phyloP scores from a whole-genome alignment of 2,797 vertebrate species.

The Kryptopterus vitreolus region DNA sequence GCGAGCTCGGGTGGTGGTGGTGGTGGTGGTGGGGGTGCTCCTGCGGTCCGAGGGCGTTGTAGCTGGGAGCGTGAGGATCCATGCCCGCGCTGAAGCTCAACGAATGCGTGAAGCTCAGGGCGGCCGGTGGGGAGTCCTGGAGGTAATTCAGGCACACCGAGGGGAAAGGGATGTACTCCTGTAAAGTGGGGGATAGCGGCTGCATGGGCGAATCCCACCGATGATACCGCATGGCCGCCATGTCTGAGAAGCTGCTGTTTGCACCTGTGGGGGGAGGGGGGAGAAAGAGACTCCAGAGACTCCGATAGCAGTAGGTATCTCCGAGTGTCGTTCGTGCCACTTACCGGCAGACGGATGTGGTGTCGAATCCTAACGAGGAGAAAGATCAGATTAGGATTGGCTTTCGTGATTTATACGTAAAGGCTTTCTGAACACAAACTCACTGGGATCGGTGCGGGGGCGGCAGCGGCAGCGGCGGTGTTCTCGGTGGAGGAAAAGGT shows the following conservation, averaged over 20 bases:
- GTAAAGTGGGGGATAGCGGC: slow-evolving; percentile 36
- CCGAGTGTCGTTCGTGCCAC: too few relatives aligned
- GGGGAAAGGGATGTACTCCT: slow-evolving; percentile 28
- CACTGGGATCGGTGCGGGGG: slow-evolving; percentile 62
- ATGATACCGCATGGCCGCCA: slow-evolving; percentile 69
- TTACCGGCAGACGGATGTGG: slow-evolving; percentile 68
- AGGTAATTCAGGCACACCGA: slow-evolving; percentile 56
- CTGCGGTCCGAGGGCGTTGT: slow-evolving; percentile 55
- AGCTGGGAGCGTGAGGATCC: slow-evolving; percentile 58
- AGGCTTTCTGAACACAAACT: slow-evolving; percentile 49
- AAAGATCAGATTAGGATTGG: slow-evolving; percentile 6
- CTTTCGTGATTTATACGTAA: neutral
- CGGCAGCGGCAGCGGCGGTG: slow-evolving; percentile 55
- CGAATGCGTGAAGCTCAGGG: slow-evolving; percentile 7
- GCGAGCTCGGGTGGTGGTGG: too few relatives aligned
- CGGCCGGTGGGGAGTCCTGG: slow-evolving; percentile 27
- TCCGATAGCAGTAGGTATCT: too few relatives aligned
- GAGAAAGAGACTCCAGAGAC: too few relatives aligned
- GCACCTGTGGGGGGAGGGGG: slow-evolving; percentile 60
- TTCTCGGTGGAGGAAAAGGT: slow-evolving; percentile 61
- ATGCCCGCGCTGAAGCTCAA: slow-evolving; percentile 55
- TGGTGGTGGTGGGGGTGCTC: too few relatives aligned
- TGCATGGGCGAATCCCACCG: slow-evolving; percentile 58
- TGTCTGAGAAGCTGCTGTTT: slow-evolving; percentile 68
- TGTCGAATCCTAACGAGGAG: slow-evolving; percentile 59